These are phyloP conservation scores for Chiloscyllium punctatum DNA, from an alignment of 2,797 vertebrate species.

Conservation along the genomic window DNA sequence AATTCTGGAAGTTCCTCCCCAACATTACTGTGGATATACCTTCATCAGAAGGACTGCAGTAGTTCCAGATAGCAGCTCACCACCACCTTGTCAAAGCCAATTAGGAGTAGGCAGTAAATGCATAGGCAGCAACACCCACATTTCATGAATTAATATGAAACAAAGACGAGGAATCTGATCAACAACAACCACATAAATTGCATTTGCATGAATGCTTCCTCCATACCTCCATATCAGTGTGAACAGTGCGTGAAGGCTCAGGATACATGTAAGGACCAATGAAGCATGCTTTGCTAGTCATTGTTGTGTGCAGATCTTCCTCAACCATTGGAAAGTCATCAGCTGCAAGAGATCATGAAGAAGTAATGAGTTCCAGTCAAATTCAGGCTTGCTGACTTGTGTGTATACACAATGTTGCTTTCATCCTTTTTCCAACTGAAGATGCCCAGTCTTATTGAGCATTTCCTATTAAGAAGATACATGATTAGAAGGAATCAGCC, in stretches of 20 bases:
- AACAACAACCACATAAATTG: neutral
- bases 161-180: neutral
- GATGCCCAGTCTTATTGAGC: neutral
- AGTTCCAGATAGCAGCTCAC: no score
- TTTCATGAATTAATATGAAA: no score
- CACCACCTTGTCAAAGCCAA: no score
- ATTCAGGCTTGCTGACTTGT: neutral
- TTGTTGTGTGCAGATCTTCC: neutral
- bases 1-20: no score
- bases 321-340: neutral
- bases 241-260: neutral
- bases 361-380: neutral
- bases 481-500: neutral
- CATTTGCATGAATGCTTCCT: neutral
- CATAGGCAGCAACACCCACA: no score
- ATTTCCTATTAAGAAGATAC: neutral
- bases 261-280: neutral
- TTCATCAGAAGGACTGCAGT: no score
- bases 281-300: neutral
- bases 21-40: no score
- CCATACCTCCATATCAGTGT: neutral
- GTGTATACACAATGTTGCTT: neutral
- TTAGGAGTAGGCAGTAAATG: no score
- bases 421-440: neutral
- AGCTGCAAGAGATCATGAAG: neutral